phyloP scores from a whole-genome alignment of 2,888 invertebrate species.

The Lepidochrysops patricia region DNA sequence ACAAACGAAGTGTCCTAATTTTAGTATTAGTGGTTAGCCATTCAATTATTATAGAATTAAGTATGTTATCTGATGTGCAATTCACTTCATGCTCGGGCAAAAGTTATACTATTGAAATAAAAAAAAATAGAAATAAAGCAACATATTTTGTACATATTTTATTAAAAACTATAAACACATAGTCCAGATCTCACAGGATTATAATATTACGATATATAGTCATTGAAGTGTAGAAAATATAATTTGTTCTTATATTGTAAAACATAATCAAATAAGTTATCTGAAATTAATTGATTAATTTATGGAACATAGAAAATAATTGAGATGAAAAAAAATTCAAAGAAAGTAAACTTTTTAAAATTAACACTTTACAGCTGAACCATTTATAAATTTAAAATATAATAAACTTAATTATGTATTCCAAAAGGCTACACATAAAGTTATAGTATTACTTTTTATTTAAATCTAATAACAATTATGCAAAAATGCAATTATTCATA shows the following conservation, averaged over 20 bases:
- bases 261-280: neutral
- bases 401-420: neutral
- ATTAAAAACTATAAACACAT: slow-evolving; percentile 10
- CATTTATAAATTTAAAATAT: neutral
- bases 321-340: neutral
- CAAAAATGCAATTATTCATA: neutral
- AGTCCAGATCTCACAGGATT: neutral
- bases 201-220: neutral
- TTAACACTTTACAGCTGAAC: neutral
- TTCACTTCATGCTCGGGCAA: too few relatives aligned
- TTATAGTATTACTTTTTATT: neutral
- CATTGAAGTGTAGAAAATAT: neutral
- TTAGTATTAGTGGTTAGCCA: too few relatives aligned
- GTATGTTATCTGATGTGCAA: too few relatives aligned
- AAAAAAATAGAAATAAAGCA: slow-evolving; percentile 7
- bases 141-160: neutral
- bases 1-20: too few relatives aligned
- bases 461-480: neutral
- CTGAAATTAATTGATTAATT: neutral
- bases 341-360: neutral
- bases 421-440: neutral
- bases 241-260: neutral
- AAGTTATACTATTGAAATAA: neutral
- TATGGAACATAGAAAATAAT: neutral
- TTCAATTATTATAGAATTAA: too few relatives aligned